These are phyloP conservation scores for Cephalopachus bancanus DNA, from an alignment of 2,797 vertebrate genomes.

Conservation along the genomic window DNA sequence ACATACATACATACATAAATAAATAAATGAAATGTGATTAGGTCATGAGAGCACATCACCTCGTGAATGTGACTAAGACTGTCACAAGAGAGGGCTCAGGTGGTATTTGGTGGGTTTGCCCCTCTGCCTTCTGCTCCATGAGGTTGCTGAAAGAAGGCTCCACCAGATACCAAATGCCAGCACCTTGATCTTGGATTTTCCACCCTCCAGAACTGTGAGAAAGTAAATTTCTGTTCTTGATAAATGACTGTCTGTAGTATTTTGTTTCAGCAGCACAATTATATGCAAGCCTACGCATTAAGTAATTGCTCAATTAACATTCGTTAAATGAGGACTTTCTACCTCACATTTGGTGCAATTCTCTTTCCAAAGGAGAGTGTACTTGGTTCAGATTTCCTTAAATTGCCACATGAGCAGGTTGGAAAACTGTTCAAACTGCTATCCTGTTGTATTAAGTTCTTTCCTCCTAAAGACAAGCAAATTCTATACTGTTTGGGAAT, in stretches of 20 bases:
- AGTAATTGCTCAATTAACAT: slow-evolving; percentile 8
- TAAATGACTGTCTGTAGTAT: neutral
- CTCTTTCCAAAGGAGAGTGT: neutral
- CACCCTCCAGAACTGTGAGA: neutral
- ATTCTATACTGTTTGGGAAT: neutral
- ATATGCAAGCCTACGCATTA: neutral
- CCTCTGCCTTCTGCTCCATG: too few relatives aligned
- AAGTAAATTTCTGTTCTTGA: neutral
- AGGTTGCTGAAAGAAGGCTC: accelerated
- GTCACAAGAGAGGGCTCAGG: neutral
- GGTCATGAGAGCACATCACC: neutral
- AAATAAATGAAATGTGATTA: neutral
- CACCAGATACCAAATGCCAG: neutral
- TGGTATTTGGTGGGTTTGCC: neutral
- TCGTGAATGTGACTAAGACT: neutral
- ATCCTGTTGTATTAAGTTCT: neutral
- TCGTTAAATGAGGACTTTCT: neutral
- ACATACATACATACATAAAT: too few relatives aligned
- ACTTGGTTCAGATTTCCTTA: neutral
- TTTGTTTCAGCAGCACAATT: neutral
- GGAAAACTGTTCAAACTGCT: neutral
- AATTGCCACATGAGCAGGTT: neutral
- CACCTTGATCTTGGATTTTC: neutral
- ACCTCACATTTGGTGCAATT: neutral
- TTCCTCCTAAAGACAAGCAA: neutral